Evolutionary conservation across 2,797 vertebrate genomes (phyloP), one percentile per base, ranked within the genome.

Genomic region (Rhinella marina): DNA sequence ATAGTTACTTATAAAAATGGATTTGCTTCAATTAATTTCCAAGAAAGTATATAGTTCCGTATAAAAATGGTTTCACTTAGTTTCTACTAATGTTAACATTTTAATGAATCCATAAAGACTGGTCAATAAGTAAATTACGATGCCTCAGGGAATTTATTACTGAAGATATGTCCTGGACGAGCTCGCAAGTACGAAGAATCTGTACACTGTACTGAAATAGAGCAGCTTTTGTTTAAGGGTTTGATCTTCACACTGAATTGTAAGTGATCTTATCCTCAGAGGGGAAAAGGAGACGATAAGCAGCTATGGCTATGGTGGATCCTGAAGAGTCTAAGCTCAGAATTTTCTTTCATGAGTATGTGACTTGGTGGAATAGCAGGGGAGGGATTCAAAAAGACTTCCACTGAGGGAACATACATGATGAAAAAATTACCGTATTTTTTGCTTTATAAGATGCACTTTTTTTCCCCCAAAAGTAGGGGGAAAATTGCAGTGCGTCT

Each of bases 171-270:
- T 32, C 48, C 61, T 83, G 61, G 87, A 61, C 52, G 82, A 78
- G 70, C 82, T 72, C 61, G 82, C 68, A 76, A 85, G 66, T 81
- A 32, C 85, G 66, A 80, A 41, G 41, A 32, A 70, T 70, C 88
- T 50, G 78, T 64, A 86, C 78, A 59, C 72, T 59, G 25, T n/a
- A 52, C 84, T 32, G 78, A 86, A 89, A 89, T 86, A 89, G 84
- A 89, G 61, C 77, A 23, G 79, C 84, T 89, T 89, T 89, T 86
- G 84, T 86, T 86, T 82, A 82, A 82, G 79, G 80, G 77, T 88
- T 86, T 89, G 88, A 86, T 89, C 88, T 89, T 86, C 64, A 80
- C 75, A 84, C 88, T 84, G 88, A 89, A 89, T 88, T 86, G 80
- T 86, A 89, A 86, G 88, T 89, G 80, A 86, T 88, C 79, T 66